A percentile compares a stretch with the other conserved stretches of the same genome.
Evolutionary conservation across 2,113 vertebrate species (phyloP).

Genomic region (mouse (Mus musculus)): DNA sequence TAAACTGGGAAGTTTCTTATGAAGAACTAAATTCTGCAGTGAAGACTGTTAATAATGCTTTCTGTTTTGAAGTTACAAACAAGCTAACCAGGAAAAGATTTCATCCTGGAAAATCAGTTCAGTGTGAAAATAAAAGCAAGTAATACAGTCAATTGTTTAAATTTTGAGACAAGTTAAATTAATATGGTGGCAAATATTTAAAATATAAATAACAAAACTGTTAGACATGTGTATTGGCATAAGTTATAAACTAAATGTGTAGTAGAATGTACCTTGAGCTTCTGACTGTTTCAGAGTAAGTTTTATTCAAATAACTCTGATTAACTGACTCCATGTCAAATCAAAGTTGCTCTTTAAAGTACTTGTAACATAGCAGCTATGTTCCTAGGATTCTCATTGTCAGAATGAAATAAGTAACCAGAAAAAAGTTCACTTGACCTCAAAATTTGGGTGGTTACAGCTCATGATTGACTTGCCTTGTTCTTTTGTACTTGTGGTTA

Average conservation of each 20-base stretch:
- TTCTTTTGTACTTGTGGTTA: not conserved
- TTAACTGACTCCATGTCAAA: slow-evolving; percentile 19
- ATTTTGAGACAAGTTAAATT: not conserved
- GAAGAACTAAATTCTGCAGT: not conserved
- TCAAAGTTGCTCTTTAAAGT: not conserved
- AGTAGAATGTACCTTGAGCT: not conserved
- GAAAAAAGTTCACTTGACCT: not conserved
- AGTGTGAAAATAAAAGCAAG: not conserved
- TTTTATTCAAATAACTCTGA: not conserved
- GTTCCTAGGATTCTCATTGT: not conserved
- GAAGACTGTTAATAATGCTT: not conserved
- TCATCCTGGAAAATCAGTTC: slow-evolving; percentile 29
- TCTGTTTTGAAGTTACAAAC: not conserved
- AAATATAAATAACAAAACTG: slow-evolving; percentile 21
- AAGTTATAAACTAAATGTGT: too few relatives aligned
- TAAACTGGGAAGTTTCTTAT: not conserved
- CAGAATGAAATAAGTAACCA: not conserved
- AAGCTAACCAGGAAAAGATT: slow-evolving; percentile 10
- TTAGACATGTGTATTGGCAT: too few relatives aligned
- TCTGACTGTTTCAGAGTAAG: not conserved
- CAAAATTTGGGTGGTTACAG: not conserved
- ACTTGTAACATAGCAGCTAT: not conserved
- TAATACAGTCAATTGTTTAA: not conserved
- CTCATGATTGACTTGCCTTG: not conserved
- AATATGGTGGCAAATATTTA: slow-evolving; percentile 32